Percentiles rank a stretch among this genome's conserved stretches.
These are phyloP conservation scores for Elgaria multicarinata DNA, from an alignment of 2,113 vertebrate genomes.

Conservation along the genomic window DNA sequence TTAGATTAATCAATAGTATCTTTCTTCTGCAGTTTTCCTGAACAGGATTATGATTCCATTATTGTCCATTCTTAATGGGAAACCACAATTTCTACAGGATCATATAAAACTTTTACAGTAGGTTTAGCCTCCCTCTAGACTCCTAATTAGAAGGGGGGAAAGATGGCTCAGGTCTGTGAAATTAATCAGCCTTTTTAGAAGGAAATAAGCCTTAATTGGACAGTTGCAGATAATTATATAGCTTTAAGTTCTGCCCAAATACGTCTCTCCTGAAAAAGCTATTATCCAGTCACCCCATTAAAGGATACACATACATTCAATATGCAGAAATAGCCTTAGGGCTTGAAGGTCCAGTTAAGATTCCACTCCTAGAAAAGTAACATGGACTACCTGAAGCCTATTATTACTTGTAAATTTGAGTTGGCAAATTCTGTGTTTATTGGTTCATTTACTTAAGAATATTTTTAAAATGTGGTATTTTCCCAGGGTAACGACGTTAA, in stretches of 20 bases:
- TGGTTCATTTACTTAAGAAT: too few relatives aligned
- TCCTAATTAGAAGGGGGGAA: constrained; percentile 37
- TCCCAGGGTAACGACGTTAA: neutral
- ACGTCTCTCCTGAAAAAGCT: constrained; percentile 22
- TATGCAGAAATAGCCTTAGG: neutral
- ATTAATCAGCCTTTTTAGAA: constrained; percentile 20
- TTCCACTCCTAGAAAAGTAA: neutral
- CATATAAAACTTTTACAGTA: constrained; percentile 19
- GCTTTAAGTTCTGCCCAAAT: constrained; percentile 15
- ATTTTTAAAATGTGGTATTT: neutral
- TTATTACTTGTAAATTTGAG: neutral
- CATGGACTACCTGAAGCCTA: neutral
- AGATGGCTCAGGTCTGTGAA: neutral
- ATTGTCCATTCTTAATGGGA: neutral
- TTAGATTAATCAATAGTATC: neutral
- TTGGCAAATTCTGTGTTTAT: neutral
- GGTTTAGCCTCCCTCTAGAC: neutral
- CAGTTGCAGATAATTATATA: constrained; percentile 16
- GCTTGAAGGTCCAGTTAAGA: constrained; percentile 23
- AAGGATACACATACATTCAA: neutral
- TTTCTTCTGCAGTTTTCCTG: neutral
- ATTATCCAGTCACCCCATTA: neutral
- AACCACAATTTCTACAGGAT: constrained; percentile 24
- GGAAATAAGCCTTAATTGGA: constrained; percentile 30
- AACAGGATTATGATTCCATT: neutral